Evolutionary conservation across 1,140 invertebrate genomes (phyloP).

Genomic region (Harlomillsia oculata): DNA sequence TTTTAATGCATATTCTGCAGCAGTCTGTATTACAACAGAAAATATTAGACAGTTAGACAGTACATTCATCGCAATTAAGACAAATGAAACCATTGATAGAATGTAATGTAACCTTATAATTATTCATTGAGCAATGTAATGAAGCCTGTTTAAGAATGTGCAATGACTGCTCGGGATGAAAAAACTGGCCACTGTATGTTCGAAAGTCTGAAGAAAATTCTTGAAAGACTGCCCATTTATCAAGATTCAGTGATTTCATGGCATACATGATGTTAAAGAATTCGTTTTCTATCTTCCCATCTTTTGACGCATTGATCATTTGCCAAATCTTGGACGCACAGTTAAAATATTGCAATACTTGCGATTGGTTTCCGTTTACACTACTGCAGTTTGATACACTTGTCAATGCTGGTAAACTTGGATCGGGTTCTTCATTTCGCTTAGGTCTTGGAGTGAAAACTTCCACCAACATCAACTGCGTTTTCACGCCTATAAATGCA

Average conservation of each 20-base stretch:
- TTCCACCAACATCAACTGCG: conserved; percentile 28
- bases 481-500: conserved; percentile 1
- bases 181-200: conserved; percentile 24
- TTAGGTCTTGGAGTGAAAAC: conserved; percentile 23
- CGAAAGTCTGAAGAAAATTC: conserved; percentile 27
- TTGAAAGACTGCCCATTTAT: conserved; percentile 30
- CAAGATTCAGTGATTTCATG: conserved; percentile 28
- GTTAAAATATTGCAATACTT: conserved; percentile 20
- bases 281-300: conserved; percentile 25
- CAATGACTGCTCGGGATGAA: neutral
- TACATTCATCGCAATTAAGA: neutral
- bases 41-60: neutral
- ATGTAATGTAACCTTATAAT: conserved; percentile 19
- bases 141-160: conserved; percentile 21
- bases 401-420: conserved; percentile 17
- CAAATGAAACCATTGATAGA: neutral
- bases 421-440: neutral
- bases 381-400: conserved; percentile 21
- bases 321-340: conserved; percentile 30
- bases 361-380: conserved; percentile 12
- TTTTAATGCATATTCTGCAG: conserved; percentile 26
- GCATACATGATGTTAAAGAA: conserved; percentile 22
- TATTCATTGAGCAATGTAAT: conserved; percentile 11
- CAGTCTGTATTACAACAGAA: conserved; percentile 24
- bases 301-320: conserved; percentile 11